These are phyloP conservation scores for Hecatera dysodea DNA, from an alignment of 2,888 invertebrate species.

Conservation along the genomic window DNA sequence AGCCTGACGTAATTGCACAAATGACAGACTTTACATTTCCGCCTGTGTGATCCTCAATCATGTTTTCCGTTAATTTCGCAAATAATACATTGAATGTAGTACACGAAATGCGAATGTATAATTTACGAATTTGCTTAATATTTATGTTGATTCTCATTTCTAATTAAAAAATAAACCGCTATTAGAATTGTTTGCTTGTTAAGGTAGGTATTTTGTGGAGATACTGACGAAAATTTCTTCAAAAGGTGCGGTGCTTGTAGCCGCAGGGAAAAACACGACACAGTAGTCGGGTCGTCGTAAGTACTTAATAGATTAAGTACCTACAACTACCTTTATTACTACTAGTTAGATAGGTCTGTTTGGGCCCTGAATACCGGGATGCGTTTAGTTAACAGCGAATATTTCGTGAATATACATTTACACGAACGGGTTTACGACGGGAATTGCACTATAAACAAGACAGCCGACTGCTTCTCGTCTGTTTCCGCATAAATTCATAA, in stretches of 20 bases:
- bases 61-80: constrained; percentile 60
- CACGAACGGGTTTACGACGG: constrained; percentile 35
- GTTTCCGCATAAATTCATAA: constrained; percentile 23
- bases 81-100: constrained; percentile 56
- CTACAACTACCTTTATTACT: too few species aligned
- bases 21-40: constrained; percentile 67
- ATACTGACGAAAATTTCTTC: too few species aligned
- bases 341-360: constrained; percentile 39
- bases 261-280: too few species aligned
- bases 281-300: too few species aligned
- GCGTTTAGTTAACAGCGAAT: constrained; percentile 38
- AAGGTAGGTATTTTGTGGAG: background rate
- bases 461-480: constrained; percentile 2
- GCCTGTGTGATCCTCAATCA: constrained; percentile 55
- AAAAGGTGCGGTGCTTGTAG: too few species aligned
- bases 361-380: constrained; percentile 53
- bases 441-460: constrained; percentile 32
- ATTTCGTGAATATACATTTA: constrained; percentile 36
- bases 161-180: constrained; percentile 21
- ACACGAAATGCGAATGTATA: constrained; percentile 44
- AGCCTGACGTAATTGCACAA: constrained; percentile 58
- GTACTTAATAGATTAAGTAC: too few species aligned
- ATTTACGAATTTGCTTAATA: constrained; percentile 44
- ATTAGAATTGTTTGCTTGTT: constrained; percentile 11
- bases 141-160: constrained; percentile 31